These are phyloP conservation scores for Bembecia ichneumoniformis DNA, from an alignment of 2,888 invertebrate species.

Conservation along the genomic window DNA sequence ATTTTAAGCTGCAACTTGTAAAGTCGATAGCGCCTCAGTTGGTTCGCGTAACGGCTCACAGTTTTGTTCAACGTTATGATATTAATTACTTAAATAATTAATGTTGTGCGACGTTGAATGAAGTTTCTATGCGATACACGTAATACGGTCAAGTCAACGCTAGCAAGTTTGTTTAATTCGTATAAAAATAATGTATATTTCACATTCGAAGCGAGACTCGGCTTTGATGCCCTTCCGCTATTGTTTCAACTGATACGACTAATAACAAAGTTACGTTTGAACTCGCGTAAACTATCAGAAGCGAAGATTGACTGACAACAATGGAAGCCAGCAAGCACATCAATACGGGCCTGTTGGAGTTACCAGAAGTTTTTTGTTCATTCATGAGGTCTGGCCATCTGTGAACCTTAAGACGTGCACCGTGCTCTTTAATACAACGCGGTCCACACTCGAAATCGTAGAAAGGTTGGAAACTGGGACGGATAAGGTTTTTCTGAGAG, in stretches of 20 bases:
- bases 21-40: neutral
- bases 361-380: neutral
- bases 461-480: neutral
- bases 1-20: too few relatives aligned
- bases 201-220: neutral
- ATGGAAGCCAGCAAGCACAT: slow-evolving; percentile 7
- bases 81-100: neutral
- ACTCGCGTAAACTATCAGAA: neutral
- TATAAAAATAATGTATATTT: neutral
- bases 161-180: neutral
- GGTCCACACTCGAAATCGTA: neutral
- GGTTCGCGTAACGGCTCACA: neutral
- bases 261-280: neutral
- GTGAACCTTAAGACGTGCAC: neutral
- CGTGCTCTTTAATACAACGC: neutral
- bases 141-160: neutral
- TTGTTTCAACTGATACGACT: neutral
- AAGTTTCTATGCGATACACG: neutral
- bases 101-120: neutral
- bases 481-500: neutral
- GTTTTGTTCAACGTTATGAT: neutral
- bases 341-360: neutral
- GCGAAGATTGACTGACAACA: slow-evolving; percentile 6
- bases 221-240: neutral
- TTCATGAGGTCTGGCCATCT: neutral